Evolutionary conservation across 2,113 vertebrate species (phyloP).

Genomic region (Rhipidura dahli): DNA sequence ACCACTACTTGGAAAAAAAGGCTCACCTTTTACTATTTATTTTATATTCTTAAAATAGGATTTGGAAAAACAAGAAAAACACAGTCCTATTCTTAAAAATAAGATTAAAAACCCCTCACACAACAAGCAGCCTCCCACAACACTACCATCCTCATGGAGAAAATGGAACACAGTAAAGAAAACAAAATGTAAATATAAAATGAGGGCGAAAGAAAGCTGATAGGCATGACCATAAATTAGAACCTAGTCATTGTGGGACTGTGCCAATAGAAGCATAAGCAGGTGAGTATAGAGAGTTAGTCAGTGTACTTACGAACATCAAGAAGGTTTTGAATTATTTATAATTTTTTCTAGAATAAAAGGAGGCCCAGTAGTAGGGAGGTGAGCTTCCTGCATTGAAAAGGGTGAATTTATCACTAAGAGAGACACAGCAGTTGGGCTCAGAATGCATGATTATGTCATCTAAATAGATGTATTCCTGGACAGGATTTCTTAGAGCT

Average conservation of each 20-base stretch:
- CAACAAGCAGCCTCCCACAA: rapidly evolving
- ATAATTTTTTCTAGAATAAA: neutral
- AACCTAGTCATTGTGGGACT: neutral
- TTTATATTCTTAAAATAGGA: neutral
- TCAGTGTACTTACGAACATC: neutral
- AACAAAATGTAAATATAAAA: neutral
- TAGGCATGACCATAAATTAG: neutral
- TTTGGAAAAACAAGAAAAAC: neutral
- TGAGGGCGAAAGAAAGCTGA: neutral
- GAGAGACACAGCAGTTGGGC: neutral
- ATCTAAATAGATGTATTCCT: neutral
- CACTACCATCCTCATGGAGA: neutral
- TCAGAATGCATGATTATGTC: neutral
- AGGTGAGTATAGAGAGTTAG: neutral
- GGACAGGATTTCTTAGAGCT: neutral
- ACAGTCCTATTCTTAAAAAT: neutral
- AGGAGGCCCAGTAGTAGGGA: neutral
- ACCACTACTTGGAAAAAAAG: neutral
- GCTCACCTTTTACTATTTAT: neutral
- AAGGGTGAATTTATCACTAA: neutral
- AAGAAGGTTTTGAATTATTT: neutral
- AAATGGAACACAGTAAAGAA: neutral
- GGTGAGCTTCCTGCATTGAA: neutral
- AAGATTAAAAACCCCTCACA: neutral
- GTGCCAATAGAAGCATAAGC: neutral